Evolutionary conservation across 2,113 vertebrate species (phyloP).

Genomic region (Solenodon paradoxus): DNA sequence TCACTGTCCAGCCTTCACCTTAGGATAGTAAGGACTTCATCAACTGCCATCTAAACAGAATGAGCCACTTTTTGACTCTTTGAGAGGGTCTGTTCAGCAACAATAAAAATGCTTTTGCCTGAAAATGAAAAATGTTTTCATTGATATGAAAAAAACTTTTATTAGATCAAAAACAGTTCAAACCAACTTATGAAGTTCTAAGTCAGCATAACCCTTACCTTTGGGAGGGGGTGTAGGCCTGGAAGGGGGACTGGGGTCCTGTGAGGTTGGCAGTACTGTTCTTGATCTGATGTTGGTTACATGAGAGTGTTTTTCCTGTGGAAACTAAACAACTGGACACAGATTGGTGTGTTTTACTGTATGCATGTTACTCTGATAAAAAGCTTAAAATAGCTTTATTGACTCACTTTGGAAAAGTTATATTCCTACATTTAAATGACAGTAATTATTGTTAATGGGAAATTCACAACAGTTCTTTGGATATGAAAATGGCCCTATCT

Average conservation of each 20-base stretch:
- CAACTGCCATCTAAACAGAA: background rate
- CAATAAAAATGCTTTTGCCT: conserved; percentile 1
- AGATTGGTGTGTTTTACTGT: background rate
- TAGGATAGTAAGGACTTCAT: background rate
- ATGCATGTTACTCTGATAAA: background rate
- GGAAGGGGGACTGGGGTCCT: background rate
- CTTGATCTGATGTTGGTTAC: background rate
- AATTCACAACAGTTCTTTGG: background rate
- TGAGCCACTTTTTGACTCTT: background rate
- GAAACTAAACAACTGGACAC: background rate
- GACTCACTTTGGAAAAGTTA: background rate
- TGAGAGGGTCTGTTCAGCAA: background rate
- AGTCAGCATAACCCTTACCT: background rate
- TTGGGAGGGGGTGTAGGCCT: too few species aligned
- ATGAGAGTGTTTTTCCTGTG: background rate
- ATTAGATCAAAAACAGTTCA: background rate
- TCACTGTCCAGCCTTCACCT: background rate
- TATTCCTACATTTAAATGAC: background rate
- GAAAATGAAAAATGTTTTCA: conserved; percentile 32
- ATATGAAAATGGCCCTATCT: background rate
- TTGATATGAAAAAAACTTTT: background rate
- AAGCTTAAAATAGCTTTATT: conserved; percentile 5
- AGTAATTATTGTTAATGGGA: conserved; percentile 3
- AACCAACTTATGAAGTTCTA: background rate
- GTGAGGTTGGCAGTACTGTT: background rate